phyloP scores from a whole-genome alignment of 30 jellyfish, hydroid and myxozoan species.

The Catostylus mosaicus region DNA sequence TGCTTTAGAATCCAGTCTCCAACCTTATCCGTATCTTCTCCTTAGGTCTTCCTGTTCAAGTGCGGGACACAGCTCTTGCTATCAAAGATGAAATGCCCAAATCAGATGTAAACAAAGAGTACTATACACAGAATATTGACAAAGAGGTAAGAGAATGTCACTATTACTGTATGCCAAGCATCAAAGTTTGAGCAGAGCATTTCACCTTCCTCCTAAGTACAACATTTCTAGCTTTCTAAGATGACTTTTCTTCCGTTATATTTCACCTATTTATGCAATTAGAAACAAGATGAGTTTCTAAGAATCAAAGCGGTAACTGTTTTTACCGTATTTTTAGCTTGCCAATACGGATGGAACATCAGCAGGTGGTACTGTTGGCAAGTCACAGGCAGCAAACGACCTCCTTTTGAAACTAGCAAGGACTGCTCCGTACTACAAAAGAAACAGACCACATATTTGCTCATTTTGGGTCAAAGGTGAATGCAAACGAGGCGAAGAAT shows the following conservation, averaged over 20 bases:
- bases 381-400: conserved; percentile 92
- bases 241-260: too few species aligned
- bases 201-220: too few species aligned
- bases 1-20: too few species aligned
- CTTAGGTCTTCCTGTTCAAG: conserved; percentile 93
- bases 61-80: conserved; percentile 91
- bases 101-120: conserved; percentile 92
- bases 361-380: conserved; percentile 95
- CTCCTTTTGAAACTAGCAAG: conserved; percentile 89
- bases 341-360: conserved; percentile 96
- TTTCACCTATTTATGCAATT: too few species aligned
- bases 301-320: too few species aligned
- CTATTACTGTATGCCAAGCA: too few species aligned
- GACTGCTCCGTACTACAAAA: conserved; percentile 93
- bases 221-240: too few species aligned
- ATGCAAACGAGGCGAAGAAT: conserved; percentile 98
- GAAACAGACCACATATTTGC: conserved; percentile 98
- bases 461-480: conserved; percentile 99
- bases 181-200: too few species aligned
- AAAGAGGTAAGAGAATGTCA: conserved; percentile 85
- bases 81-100: conserved; percentile 91
- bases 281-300: too few species aligned
- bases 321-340: conserved; percentile 60
- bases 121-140: conserved; percentile 84
- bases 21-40: too few species aligned